A percentile compares a stretch with the other conserved stretches of the same genome.
phyloP scores from a whole-genome alignment of 2,888 invertebrate species.

The Nomada lathburiana region DNA sequence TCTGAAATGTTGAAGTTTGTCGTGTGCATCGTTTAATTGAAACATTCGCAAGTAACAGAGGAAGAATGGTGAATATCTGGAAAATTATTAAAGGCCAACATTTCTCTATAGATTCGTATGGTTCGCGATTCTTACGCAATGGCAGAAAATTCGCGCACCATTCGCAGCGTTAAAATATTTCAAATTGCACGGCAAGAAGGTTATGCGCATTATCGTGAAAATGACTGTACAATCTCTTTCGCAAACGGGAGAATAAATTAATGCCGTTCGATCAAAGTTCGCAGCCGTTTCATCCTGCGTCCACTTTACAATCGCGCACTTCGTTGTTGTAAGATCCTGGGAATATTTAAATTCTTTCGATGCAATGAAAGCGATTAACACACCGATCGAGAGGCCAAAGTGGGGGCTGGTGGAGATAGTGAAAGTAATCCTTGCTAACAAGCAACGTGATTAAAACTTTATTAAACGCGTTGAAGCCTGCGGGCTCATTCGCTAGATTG shows the following conservation, averaged over 20 bases:
- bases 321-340: neutral
- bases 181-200: neutral
- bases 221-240: neutral
- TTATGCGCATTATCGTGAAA: neutral
- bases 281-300: neutral
- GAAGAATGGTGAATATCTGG: no score
- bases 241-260: neutral
- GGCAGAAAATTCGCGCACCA: neutral
- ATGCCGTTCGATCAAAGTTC: neutral
- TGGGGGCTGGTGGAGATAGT: neutral
- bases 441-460: constrained; percentile 54
- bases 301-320: neutral
- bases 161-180: neutral
- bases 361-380: neutral
- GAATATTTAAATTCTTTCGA: constrained; percentile 9
- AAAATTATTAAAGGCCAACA: no score
- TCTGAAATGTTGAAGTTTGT: no score
- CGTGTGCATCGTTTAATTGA: no score
- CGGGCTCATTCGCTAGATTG: neutral
- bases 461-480: constrained; percentile 25
- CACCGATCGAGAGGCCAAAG: neutral
- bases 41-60: no score
- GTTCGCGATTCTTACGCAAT: no score
- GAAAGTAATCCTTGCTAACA: constrained; percentile 42
- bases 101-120: no score